These are phyloP conservation scores for Drosophila meridiana DNA, from an alignment of 2,888 invertebrate genomes.

Conservation along the genomic window DNA sequence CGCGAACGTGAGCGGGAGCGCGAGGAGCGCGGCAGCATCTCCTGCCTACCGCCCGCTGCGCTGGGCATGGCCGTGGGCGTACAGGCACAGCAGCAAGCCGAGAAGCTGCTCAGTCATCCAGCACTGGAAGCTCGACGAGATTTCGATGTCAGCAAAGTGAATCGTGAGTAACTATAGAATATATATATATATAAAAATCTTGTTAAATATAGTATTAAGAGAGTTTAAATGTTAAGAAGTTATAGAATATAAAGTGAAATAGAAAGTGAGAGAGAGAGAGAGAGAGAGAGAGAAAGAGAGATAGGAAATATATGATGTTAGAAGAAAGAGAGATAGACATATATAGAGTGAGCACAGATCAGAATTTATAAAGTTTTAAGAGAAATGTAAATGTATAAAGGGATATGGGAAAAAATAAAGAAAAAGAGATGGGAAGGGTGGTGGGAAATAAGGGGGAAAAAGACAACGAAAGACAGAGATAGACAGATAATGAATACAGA, in stretches of 20 bases:
- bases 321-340: not conserved
- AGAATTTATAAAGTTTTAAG: too few species aligned
- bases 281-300: not conserved
- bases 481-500: not conserved
- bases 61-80: slow-evolving; percentile 56
- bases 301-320: not conserved
- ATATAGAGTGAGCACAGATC: not conserved
- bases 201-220: not conserved
- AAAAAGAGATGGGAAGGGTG: too few species aligned
- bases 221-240: too few species aligned
- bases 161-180: slow-evolving; percentile 82
- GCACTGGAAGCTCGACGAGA: slow-evolving; percentile 82
- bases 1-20: slow-evolving; percentile 70
- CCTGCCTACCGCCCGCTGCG: slow-evolving; percentile 80
- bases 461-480: not conserved
- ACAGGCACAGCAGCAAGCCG: slow-evolving; percentile 73
- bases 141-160: slow-evolving; percentile 85
- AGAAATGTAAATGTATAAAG: not conserved
- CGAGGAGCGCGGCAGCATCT: slow-evolving; percentile 79
- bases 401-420: too few species aligned
- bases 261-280: not conserved
- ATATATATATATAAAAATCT: not conserved
- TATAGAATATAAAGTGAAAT: not conserved
- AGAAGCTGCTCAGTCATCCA: slow-evolving; percentile 83
- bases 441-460: too few species aligned